Evolutionary conservation across 1,140 invertebrate species (phyloP).

Genomic region (Cotesia vestalis): DNA sequence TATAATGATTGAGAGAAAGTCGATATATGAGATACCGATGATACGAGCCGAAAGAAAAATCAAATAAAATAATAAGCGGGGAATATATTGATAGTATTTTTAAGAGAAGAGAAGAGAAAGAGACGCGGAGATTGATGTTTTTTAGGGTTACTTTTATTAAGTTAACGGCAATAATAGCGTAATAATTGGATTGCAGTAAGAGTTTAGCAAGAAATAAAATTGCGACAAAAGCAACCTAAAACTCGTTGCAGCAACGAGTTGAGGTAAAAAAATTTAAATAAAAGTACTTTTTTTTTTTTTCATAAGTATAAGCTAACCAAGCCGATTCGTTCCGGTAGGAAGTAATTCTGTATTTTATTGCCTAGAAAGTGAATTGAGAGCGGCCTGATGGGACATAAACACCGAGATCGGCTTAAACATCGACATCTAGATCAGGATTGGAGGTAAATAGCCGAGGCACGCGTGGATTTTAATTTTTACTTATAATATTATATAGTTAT

Average conservation of each 20-base stretch:
- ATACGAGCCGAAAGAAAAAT: too few species aligned
- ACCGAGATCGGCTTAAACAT: too few species aligned
- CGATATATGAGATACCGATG: too few species aligned
- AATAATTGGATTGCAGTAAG: too few species aligned
- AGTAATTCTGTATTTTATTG: constrained; percentile 56
- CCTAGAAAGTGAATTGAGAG: constrained; percentile 63
- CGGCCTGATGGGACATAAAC: background rate
- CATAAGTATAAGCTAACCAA: constrained; percentile 38
- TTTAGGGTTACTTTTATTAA: too few species aligned
- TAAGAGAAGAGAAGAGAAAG: too few species aligned
- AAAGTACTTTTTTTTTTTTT: constrained; percentile 29
- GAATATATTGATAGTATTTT: too few species aligned
- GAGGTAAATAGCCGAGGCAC: constrained; percentile 12
- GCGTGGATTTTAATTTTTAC: background rate
- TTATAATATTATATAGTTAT: background rate
- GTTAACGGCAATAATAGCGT: too few species aligned
- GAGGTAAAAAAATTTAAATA: constrained; percentile 24
- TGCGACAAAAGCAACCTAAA: background rate
- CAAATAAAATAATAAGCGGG: too few species aligned
- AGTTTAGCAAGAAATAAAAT: too few species aligned
- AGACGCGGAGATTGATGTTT: too few species aligned
- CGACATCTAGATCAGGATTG: background rate
- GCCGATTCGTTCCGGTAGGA: constrained; percentile 51
- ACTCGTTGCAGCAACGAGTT: background rate
- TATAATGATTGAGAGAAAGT: too few species aligned